Percentiles rank a stretch among this genome's conserved stretches.
Conservation (phyloP, 2,888 invertebrate genomes). For the Drosophila sordidula region DNA sequence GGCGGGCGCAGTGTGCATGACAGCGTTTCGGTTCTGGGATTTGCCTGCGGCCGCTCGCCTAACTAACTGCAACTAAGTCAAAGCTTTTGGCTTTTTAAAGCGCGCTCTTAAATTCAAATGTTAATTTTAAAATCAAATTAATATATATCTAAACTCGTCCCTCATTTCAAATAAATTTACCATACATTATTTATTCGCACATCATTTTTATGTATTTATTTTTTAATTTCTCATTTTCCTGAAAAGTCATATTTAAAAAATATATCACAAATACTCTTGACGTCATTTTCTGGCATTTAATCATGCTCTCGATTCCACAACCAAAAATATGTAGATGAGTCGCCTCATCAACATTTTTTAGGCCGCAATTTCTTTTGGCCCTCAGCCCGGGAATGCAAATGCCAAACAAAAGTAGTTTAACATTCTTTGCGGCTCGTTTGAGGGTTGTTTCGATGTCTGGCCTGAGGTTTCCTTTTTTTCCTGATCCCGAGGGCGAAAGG, state of each 20-base stretch:
- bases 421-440: constrained; percentile 65
- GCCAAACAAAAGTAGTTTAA: constrained; percentile 71
- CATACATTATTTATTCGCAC: constrained; percentile 16
- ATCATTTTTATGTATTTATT: constrained; percentile 21
- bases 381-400: constrained; percentile 62
- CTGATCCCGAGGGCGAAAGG: constrained; percentile 8
- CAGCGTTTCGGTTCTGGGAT: constrained; percentile 25
- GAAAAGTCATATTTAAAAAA: constrained; percentile 43
- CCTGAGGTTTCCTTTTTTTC: constrained; percentile 24
- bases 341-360: constrained; percentile 56
- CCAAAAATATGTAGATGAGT: constrained; percentile 71
- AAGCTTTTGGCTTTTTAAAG: constrained; percentile 14
- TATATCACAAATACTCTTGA: constrained; percentile 36
- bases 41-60: constrained; percentile 15
- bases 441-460: constrained; percentile 56
- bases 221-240: constrained; percentile 20
- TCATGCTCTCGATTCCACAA: constrained; percentile 58
- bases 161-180: constrained; percentile 57
- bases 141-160: constrained; percentile 1
- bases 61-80: constrained; percentile 32
- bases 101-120: not conserved
- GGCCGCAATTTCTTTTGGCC: constrained; percentile 61
- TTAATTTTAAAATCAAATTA: not conserved
- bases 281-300: constrained; percentile 63
- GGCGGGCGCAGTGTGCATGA: constrained; percentile 7